Evolutionary conservation across 2,113 vertebrate genomes (phyloP).

Genomic region (Gymnorhina tibicen): DNA sequence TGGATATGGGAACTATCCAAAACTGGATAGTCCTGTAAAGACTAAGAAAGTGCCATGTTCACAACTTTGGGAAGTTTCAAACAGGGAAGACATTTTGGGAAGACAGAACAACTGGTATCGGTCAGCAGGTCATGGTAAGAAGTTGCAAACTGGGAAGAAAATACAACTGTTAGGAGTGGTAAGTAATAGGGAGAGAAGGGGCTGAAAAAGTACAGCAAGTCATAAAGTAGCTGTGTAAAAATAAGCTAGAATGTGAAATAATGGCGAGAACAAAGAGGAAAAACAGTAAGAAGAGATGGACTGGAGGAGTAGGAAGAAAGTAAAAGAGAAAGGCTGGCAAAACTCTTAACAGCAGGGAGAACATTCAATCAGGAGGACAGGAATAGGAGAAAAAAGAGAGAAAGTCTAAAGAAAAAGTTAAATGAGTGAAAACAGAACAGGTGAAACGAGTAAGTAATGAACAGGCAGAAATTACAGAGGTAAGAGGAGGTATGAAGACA

Average conservation of each 20-base stretch:
- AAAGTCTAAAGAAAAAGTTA: neutral
- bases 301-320: neutral
- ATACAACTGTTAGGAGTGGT: neutral
- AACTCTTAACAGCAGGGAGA: neutral
- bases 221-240: neutral
- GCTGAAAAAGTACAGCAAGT: neutral
- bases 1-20: neutral
- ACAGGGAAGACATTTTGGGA: neutral
- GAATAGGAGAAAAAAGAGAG: neutral
- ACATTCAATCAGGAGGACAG: neutral
- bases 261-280: neutral
- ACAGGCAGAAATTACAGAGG: neutral
- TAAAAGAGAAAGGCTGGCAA: neutral
- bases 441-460: neutral
- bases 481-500: neutral
- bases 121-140: neutral
- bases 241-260: neutral
- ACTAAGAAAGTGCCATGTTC: neutral
- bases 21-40: neutral
- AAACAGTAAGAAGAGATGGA: neutral
- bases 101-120: neutral
- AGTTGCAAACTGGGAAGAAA: neutral
- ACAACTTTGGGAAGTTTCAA: neutral
- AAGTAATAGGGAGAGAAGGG: neutral
- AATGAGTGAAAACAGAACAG: neutral